Base-by-base conservation (phyloP, 2,888 invertebrate species). In the Polyommatus iphigenia region DNA sequence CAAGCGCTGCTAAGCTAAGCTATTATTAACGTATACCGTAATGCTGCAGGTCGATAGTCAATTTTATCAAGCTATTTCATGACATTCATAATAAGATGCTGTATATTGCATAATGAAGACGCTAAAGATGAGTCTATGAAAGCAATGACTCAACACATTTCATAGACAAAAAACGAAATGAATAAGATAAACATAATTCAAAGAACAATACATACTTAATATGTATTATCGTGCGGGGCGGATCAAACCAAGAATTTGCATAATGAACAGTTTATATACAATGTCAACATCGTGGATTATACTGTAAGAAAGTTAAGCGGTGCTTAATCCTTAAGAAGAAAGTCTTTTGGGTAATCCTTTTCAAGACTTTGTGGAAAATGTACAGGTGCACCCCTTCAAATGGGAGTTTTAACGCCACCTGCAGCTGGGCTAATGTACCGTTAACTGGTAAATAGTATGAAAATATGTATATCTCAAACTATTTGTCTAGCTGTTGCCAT, bases 131-230 rank as follows among this genome's bases (percentile, higher is more conserved):
- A 29, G 15, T 32, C 29, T 67, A 67, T 29, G 24, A 29, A 18
- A 6, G 6, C 29, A 15, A 46, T 59, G 29, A 24, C 36, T 76
- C 76, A 62, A 7, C 77, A 3, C 2, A 18, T 62, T 72, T 73
- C 73, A 24, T 46, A 72, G 41, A 72, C 46, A 41, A 73, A 73
- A 46, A 73, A 73, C 10, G n/a, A n/a, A 73, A 73, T 73, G 73
- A 73, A 73, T 73, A 73, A 73, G 73, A 73, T 73, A 73, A 73
- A 73, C 41, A 73, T 41, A 46, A 46, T 73, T 41, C 75, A 50
- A 75, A 75, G 75, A 75, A 75, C 75, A 75, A 75, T 75, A 75
- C 75, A 50, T 50, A 75, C 75, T 75, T 75, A 75, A 75, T 54
- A 50, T 73, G 50, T 50, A 24, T 73, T 73, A 73, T 75, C 75